Conservation (phyloP, 2,888 invertebrate genomes). For the Conops quadrifasciatus region DNA sequence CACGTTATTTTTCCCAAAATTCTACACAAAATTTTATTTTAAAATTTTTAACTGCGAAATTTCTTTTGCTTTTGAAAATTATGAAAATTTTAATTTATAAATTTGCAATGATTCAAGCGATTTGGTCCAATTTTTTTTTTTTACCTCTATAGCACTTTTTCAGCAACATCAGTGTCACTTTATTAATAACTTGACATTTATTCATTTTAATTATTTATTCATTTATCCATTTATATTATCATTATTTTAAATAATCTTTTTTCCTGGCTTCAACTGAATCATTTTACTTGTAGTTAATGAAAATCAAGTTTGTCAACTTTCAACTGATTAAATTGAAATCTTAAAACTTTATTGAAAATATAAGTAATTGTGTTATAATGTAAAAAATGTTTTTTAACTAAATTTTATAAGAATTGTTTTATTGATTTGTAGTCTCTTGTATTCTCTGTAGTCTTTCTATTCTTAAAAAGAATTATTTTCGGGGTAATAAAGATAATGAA, state of each 20-base stretch:
- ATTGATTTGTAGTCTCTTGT: too few relatives aligned
- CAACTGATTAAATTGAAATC: too few relatives aligned
- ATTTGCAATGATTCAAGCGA: conserved; percentile 31
- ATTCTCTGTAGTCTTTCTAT: too few relatives aligned
- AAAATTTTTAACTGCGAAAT: neutral
- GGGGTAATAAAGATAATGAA: too few relatives aligned
- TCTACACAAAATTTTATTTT: neutral
- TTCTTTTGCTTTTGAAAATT: conserved; percentile 31
- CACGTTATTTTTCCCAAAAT: neutral
- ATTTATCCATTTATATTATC: neutral
- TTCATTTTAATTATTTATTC: neutral
- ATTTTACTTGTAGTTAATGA: too few relatives aligned
- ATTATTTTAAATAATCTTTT: neutral
- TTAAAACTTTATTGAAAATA: neutral
- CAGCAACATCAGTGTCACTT: neutral
- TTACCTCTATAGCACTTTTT: too few relatives aligned
- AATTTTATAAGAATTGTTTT: too few relatives aligned
- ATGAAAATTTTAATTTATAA: conserved; percentile 11
- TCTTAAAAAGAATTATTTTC: too few relatives aligned
- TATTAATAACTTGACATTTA: neutral
- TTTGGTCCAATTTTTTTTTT: conserved; percentile 32
- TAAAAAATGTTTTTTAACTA: too few relatives aligned
- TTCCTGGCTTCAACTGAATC: too few relatives aligned
- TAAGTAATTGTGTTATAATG: neutral
- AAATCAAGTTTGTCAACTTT: too few relatives aligned